phyloP scores from a whole-genome alignment of 2,888 invertebrate genomes.

The Lasioglossum vierecki region DNA sequence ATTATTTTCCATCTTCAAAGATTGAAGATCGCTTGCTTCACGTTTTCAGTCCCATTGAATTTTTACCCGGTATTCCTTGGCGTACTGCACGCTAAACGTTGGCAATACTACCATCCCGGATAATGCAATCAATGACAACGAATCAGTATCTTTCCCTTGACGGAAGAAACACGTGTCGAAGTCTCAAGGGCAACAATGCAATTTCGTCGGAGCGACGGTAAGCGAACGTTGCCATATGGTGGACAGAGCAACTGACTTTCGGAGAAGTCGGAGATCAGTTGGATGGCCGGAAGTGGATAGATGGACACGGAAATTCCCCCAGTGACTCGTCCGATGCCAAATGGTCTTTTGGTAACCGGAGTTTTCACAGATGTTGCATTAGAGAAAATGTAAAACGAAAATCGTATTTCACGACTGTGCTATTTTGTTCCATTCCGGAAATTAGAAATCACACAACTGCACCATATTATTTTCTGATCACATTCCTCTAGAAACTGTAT shows the following conservation, averaged over 20 bases:
- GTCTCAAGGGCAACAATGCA: conserved; percentile 63
- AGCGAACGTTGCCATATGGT: conserved; percentile 65
- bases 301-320: conserved; percentile 18
- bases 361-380: background rate
- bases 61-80: background rate
- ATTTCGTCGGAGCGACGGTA: conserved; percentile 53
- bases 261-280: conserved; percentile 26
- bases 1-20: no score
- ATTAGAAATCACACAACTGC: background rate
- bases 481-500: background rate
- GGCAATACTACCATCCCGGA: background rate
- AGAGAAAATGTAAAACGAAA: background rate
- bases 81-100: no score
- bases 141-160: background rate
- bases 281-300: conserved; percentile 14
- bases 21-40: background rate
- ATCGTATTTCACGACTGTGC: background rate
- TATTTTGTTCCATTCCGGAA: background rate
- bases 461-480: background rate
- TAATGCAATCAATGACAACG: background rate
- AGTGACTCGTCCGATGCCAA: background rate
- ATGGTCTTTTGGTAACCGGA: background rate
- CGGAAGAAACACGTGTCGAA: conserved; percentile 63
- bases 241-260: conserved; percentile 52
- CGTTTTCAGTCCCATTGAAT: background rate